Conservation (phyloP, 2,888 invertebrate genomes). For the Congeria kusceri region DNA sequence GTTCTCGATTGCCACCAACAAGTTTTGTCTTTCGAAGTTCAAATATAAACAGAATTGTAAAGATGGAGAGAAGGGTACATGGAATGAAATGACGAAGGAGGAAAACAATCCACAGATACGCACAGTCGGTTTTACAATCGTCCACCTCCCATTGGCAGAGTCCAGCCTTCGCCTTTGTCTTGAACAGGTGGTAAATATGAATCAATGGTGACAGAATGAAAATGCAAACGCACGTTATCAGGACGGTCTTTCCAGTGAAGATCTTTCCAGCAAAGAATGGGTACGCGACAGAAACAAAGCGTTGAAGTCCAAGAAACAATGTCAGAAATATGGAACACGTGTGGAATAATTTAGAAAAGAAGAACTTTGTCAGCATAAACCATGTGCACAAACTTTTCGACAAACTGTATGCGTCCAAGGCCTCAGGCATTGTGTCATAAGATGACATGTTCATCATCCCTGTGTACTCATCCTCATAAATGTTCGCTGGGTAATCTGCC, state of each 20-base stretch:
- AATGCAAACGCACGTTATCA: constrained; percentile 19
- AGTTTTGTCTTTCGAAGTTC: constrained; percentile 7
- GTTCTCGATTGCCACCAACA: constrained; percentile 7
- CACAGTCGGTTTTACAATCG: constrained; percentile 16
- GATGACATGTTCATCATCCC: no score
- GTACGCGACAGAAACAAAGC: constrained; percentile 45
- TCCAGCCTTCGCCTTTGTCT: constrained; percentile 22
- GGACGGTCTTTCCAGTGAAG: constrained; percentile 7
- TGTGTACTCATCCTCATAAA: no score
- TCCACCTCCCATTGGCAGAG: constrained; percentile 30
- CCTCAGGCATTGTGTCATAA: neutral
- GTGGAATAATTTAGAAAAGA: constrained; percentile 58
- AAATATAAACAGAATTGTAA: constrained; percentile 28
- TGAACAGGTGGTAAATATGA: constrained; percentile 31
- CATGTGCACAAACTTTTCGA: constrained; percentile 18
- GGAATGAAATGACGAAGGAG: constrained; percentile 35
- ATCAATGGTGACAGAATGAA: constrained; percentile 27
- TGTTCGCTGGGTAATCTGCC: neutral
- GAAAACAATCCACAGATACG: constrained; percentile 26
- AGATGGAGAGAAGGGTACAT: constrained; percentile 11
- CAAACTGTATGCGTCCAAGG: constrained; percentile 6
- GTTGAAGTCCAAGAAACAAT: constrained; percentile 59
- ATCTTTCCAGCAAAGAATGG: constrained; percentile 31
- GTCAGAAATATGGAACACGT: constrained; percentile 65
- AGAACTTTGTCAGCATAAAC: constrained; percentile 23